phyloP scores from a whole-genome alignment of 2,888 invertebrate genomes.

The Calameuta pallipes region DNA sequence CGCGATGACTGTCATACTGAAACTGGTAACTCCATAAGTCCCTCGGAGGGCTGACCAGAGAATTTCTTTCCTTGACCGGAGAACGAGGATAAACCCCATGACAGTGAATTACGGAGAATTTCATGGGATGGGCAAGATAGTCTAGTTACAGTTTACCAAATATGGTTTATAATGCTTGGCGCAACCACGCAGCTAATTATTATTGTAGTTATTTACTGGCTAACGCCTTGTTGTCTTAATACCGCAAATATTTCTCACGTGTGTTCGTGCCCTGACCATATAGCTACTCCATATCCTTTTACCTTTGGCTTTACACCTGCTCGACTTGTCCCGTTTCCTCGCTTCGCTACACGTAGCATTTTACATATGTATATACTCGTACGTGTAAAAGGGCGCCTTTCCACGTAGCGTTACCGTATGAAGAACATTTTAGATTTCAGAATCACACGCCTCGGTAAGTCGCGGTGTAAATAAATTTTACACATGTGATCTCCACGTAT shows the following conservation, averaged over 20 bases:
- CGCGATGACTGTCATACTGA: background rate
- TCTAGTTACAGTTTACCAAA: constrained; percentile 5
- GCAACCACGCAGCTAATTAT: constrained; percentile 6
- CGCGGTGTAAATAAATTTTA: background rate
- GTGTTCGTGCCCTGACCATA: background rate
- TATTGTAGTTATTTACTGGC: constrained; percentile 6
- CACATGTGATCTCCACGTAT: background rate
- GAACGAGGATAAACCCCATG: background rate
- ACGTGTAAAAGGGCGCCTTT: background rate
- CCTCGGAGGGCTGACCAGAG: background rate
- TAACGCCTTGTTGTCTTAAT: background rate
- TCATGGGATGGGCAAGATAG: background rate
- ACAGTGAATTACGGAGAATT: constrained; percentile 3
- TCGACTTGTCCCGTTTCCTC: background rate
- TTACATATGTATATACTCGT: background rate
- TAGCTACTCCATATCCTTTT: background rate
- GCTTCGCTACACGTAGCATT: background rate
- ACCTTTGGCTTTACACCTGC: constrained; percentile 1
- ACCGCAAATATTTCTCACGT: background rate
- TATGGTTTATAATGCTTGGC: constrained; percentile 7
- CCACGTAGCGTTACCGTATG: background rate
- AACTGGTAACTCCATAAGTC: background rate
- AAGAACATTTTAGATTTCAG: background rate
- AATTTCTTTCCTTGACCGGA: background rate
- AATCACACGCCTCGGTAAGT: background rate